Evolutionary conservation across 2,888 invertebrate genomes (phyloP), one percentile per base, ranked within the genome.

Genomic region (Drosophila tripunctata): DNA sequence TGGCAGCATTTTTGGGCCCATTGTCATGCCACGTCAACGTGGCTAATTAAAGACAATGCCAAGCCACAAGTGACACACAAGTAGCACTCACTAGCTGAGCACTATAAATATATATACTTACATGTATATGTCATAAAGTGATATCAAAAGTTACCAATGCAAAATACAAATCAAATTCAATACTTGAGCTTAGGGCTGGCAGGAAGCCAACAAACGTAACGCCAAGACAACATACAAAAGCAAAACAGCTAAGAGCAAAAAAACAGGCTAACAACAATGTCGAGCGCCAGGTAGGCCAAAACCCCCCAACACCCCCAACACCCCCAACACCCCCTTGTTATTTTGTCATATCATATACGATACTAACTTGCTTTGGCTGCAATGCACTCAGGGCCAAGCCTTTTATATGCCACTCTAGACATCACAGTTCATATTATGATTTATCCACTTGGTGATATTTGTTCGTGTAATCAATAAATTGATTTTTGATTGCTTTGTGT

Each of bases 391-490:
- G 48, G 75, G 69, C 52, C 69, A 68, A 43, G 22, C 22, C 67
- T 35, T 38, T 63, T 40, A 51, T 45, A 45, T 30, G 48, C 22
- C 54, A 55, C 33, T 33, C 17, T 17, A 19, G 21, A 22, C 43
- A 45, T 45, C 54, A 67, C 17, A 33, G 27, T 48, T 67, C 30
- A 58, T 62, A 75, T 62, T 75, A 71, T 86, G 83, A 57, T 71
- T 52, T 67, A 54, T 57, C 55, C 56, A 62, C 52, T 58, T 58
- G 51, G 48, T 68, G 55, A 61, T 79, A 69, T 85, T 84, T 63
- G 63, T 60, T 69, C 55, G 56, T 76, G 69, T 64, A 87, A 87
- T 87, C 87, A 85, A 87, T 87, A 87, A 88, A 87, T 87, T 89
- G 87, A 87, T 87, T 87, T 87, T 87, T 85, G 79, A 88, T 89